phyloP scores from a whole-genome alignment of 2,888 invertebrate genomes.

The Melanotus villosus region DNA sequence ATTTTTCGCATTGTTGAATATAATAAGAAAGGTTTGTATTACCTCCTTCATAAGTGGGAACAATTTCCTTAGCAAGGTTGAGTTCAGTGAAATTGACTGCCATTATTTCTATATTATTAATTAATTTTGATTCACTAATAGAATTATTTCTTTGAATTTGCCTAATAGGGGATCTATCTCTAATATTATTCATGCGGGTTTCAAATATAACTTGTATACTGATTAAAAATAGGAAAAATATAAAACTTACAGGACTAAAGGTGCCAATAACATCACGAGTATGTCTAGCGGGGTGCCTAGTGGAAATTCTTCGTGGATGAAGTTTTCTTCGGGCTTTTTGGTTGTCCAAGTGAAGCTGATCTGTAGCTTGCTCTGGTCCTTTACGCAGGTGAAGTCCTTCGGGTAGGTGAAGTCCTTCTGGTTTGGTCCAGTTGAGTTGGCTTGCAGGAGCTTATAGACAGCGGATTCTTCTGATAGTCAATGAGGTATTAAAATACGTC shows the following conservation, averaged over 20 bases:
- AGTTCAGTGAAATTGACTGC: slow-evolving; percentile 11
- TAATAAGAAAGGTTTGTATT: background rate
- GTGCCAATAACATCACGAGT: background rate
- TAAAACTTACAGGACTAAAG: background rate
- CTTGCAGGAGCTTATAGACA: no score
- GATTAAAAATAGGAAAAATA: background rate
- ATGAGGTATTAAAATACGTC: no score
- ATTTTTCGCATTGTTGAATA: background rate
- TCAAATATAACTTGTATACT: background rate
- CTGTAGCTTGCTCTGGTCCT: no score
- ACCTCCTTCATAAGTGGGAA: slow-evolving; percentile 28
- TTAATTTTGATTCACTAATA: slow-evolving; percentile 1
- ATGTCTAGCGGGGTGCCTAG: background rate
- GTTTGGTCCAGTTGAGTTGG: no score
- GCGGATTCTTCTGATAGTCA: no score
- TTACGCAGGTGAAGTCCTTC: no score
- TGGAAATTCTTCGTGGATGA: background rate
- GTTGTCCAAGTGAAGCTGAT: background rate
- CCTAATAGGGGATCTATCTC: no score
- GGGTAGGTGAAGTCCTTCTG: no score
- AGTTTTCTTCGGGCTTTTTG: background rate
- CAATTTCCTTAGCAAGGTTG: slow-evolving; percentile 21
- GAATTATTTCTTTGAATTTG: no score
- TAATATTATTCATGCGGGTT: no score
- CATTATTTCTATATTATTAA: background rate